phyloP scores from a whole-genome alignment of 2,888 invertebrate genomes.

The Strigamia crassipes region DNA sequence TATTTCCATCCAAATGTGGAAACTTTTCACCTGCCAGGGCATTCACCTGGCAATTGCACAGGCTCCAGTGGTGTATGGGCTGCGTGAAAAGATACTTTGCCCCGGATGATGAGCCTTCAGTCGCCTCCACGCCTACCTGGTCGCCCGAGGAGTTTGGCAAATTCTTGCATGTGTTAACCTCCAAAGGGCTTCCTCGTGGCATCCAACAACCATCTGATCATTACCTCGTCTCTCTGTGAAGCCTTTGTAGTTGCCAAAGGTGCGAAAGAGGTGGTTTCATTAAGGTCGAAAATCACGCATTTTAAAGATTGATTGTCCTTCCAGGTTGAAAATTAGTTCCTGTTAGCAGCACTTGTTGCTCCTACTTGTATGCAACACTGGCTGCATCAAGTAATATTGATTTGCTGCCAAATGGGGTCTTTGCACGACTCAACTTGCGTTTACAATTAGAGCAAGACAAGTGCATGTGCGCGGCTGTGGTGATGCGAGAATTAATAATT shows the following conservation, averaged over 20 bases:
- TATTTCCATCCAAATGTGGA: constrained; percentile 40
- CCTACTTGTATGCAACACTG: neutral
- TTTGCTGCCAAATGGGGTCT: neutral
- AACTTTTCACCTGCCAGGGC: constrained; percentile 35
- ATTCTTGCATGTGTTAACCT: constrained; percentile 42
- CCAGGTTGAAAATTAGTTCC: neutral
- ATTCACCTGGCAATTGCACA: constrained; percentile 12
- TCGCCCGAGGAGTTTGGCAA: constrained; percentile 28
- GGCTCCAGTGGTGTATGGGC: constrained; percentile 42
- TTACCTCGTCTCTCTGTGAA: constrained; percentile 24
- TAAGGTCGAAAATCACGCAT: constrained; percentile 42
- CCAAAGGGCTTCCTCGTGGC: constrained; percentile 42
- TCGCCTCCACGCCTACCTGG: constrained; percentile 32
- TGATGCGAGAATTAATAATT: neutral
- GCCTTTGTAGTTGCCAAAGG: constrained; percentile 28
- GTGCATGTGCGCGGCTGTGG: neutral
- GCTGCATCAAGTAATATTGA: neutral
- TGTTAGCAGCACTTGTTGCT: neutral
- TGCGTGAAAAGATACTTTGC: constrained; percentile 28
- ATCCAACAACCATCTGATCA: constrained; percentile 26
- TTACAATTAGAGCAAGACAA: neutral
- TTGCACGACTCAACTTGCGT: neutral
- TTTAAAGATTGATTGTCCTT: constrained; percentile 23
- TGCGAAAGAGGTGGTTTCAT: constrained; percentile 38
- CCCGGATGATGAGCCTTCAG: constrained; percentile 39